Evolutionary conservation across 2,888 invertebrate species (phyloP), one percentile per base, ranked within the genome.

Genomic region (Oeneis ivallda): DNA sequence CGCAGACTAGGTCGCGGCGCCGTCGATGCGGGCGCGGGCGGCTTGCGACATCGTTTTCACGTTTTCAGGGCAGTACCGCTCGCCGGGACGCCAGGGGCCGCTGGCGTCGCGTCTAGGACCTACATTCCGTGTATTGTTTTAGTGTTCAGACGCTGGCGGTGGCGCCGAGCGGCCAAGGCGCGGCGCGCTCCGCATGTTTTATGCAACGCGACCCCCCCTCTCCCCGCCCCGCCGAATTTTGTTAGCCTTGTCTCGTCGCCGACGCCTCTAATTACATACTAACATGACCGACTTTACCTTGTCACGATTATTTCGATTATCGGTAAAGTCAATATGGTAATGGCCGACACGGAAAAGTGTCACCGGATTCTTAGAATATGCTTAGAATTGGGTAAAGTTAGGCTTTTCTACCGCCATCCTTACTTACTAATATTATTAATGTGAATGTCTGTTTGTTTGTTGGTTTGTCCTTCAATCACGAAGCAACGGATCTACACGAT

Each of bases 141-240:
- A 77, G 75, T 75, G 69, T 69, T 37, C 37, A 37, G 37, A 60
- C 58, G 62, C 65, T 9, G 7, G 62, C 56, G 57, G 66, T 64
- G 79, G 76, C 79, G 86, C 83, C 85, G 39, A 61, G 61, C 61
- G 61, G 85, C 86, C 83, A 74, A 71, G 77, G 72, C 74, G 76
- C 75, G 74, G 69, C 72, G 74, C 70, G 71, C 65, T 71, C 78
- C 75, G 75, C 81, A 89, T 90, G 88, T 88, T 82, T 89, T 88
- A 90, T 90, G 87, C 88, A 89, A 82, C 78, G 76, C 78, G 82
- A 83, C 78, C 86, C 86, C 87, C 88, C 88, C 80, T 79, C 82
- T 84, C 85, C 87, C 83, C 84, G 82, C 26, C 41, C 39, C 50
- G 10, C 61, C 85, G 81, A 86, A 85, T 88, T 86, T 81, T 80